These are phyloP conservation scores for Drosophila busckii DNA, from an alignment of 1,140 invertebrate species.

Conservation along the genomic window DNA sequence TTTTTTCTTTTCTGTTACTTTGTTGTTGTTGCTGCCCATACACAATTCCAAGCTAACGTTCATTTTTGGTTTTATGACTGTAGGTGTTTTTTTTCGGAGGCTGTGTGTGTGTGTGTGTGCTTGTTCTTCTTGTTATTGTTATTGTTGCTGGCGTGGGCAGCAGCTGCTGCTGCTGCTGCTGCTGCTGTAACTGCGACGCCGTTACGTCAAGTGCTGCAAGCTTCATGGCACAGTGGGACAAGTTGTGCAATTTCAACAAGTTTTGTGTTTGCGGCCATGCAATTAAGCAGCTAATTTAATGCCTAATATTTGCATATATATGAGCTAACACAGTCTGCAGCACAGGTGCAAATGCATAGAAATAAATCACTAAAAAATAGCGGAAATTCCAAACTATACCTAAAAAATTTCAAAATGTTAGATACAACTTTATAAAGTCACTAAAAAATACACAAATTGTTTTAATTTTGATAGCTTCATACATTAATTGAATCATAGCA, in stretches of 20 bases:
- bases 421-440: too few relatives aligned
- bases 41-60: slow-evolving; percentile 46
- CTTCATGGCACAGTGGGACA: slow-evolving; percentile 14
- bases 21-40: slow-evolving; percentile 21
- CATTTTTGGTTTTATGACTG: slow-evolving; percentile 52
- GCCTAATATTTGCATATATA: too few relatives aligned
- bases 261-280: too few relatives aligned
- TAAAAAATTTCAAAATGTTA: too few relatives aligned
- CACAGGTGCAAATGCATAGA: too few relatives aligned
- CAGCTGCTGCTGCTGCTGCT: slow-evolving; percentile 17
- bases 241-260: not conserved
- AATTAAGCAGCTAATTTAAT: too few relatives aligned
- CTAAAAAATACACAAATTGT: too few relatives aligned
- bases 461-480: too few relatives aligned
- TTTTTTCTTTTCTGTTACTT: slow-evolving; percentile 28
- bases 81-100: slow-evolving; percentile 50
- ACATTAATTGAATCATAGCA: too few relatives aligned
- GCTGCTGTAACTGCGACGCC: slow-evolving; percentile 8
- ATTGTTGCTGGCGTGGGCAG: slow-evolving; percentile 14
- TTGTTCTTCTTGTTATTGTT: slow-evolving; percentile 11
- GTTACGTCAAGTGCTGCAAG: slow-evolving; percentile 27
- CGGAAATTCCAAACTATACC: too few relatives aligned
- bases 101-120: not conserved
- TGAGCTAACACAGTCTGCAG: too few relatives aligned
- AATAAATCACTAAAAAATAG: too few relatives aligned